Percentiles rank a stretch among this genome's conserved stretches.
These are phyloP conservation scores for Athetis lepigone DNA, from an alignment of 2,888 invertebrate genomes.

Conservation along the genomic window DNA sequence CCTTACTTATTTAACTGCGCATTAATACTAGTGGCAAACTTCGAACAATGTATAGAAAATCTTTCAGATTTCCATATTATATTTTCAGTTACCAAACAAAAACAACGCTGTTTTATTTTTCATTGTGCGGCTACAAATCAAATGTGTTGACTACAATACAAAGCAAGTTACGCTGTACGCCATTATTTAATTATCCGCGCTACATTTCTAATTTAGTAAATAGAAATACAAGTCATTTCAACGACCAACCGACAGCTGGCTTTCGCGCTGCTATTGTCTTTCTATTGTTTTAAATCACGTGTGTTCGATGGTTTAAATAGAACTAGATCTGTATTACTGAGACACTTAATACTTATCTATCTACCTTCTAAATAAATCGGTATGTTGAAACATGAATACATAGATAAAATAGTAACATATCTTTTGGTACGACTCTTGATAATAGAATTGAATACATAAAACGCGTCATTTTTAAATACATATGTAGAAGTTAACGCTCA, in stretches of 20 bases:
- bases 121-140: conserved; percentile 14
- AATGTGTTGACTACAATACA: conserved; percentile 20
- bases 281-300: no score
- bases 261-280: no score
- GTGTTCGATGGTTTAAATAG: no score
- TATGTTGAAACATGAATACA: conserved; percentile 1
- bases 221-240: conserved; percentile 1
- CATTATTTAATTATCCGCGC: conserved; percentile 31
- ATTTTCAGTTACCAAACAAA: conserved; percentile 20
- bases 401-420: conserved; percentile 8
- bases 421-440: conserved; percentile 11
- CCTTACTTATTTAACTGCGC: no score
- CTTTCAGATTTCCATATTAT: neutral
- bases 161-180: conserved; percentile 14
- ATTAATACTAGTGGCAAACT: no score
- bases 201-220: conserved; percentile 38
- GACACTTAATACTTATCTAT: neutral
- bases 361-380: neutral
- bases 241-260: no score
- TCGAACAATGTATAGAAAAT: neutral
- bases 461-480: conserved; percentile 12
- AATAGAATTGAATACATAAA: conserved; percentile 9
- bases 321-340: neutral
- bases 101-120: conserved; percentile 21
- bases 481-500: conserved; percentile 9